A percentile compares a stretch with the other conserved stretches of the same genome.
These are phyloP conservation scores for Mus minutoides DNA, from an alignment of 2,797 vertebrate genomes.

Conservation along the genomic window DNA sequence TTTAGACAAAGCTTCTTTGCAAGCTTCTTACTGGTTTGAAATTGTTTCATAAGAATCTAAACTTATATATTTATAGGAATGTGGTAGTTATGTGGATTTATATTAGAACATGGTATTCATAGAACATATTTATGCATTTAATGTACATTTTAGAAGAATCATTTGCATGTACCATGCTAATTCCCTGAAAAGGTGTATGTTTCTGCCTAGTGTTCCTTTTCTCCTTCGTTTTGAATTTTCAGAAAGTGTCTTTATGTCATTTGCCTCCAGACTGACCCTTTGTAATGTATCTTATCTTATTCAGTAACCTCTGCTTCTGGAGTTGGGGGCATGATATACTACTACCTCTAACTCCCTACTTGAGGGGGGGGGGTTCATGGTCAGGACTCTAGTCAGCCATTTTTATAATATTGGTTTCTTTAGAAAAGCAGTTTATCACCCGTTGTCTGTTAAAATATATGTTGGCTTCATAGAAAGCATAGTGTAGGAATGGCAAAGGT, in stretches of 20 bases:
- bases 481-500: neutral
- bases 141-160: neutral
- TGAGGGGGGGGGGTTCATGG: neutral
- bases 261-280: neutral
- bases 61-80: neutral
- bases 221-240: neutral
- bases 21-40: neutral
- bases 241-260: neutral
- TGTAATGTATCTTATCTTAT: neutral
- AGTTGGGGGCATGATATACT: neutral
- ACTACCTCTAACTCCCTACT: neutral
- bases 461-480: conserved; percentile 25
- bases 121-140: neutral
- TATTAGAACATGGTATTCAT: neutral
- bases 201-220: neutral
- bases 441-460: neutral
- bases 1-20: neutral
- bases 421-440: neutral
- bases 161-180: neutral
- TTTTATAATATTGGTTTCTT: conserved; percentile 15
- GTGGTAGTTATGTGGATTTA: neutral
- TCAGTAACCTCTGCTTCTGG: neutral
- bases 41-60: neutral
- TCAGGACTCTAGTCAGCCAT: neutral
- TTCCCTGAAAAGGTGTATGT: neutral